These are phyloP conservation scores for Acrocephalus arundinaceus DNA, from an alignment of 2,113 vertebrate species.

Conservation along the genomic window DNA sequence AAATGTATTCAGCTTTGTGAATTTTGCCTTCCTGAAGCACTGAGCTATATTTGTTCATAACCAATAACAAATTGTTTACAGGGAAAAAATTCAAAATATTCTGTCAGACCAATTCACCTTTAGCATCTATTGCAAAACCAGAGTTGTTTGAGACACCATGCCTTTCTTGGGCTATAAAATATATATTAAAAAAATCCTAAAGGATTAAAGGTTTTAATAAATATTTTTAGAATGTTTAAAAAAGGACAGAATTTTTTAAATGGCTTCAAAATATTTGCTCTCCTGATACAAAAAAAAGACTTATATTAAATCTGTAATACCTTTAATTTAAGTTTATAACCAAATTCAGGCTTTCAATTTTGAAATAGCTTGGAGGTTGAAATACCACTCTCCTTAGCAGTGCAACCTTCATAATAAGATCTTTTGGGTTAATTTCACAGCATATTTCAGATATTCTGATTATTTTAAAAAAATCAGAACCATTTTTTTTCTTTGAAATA, in stretches of 20 bases:
- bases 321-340: neutral
- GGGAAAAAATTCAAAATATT: neutral
- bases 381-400: neutral
- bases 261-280: neutral
- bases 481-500: neutral
- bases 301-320: neutral
- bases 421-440: neutral
- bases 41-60: neutral
- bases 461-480: neutral
- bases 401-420: neutral
- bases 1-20: neutral
- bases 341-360: neutral
- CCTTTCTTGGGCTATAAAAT: neutral
- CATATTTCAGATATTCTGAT: neutral
- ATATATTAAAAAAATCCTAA: neutral
- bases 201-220: neutral
- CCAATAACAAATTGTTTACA: neutral
- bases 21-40: neutral
- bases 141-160: neutral
- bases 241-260: neutral
- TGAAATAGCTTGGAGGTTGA: neutral
- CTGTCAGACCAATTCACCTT: neutral
- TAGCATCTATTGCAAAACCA: neutral
- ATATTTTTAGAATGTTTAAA: neutral
- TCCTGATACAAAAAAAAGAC: neutral